Conservation (phyloP, 2,113 vertebrate genomes). For the Passer montanus region DNA sequence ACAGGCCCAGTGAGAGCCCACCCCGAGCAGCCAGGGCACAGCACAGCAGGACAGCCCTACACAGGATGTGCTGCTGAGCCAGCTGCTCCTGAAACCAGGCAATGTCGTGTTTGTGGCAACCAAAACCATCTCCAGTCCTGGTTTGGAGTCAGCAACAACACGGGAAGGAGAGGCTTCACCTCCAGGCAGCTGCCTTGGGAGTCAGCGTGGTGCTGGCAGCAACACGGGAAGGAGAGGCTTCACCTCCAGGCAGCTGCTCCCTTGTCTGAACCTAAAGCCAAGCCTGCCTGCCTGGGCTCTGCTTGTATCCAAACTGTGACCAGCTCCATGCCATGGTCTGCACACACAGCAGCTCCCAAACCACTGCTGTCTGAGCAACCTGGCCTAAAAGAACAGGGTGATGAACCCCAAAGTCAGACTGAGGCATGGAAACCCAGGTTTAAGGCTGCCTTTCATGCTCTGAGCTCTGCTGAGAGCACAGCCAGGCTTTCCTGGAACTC, state of each 20-base stretch:
- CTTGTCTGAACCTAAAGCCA: background rate
- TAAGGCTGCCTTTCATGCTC: background rate
- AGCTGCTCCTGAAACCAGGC: background rate
- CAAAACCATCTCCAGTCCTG: background rate
- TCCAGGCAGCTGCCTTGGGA: background rate
- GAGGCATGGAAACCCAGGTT: background rate
- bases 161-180: background rate
- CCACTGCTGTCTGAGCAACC: background rate
- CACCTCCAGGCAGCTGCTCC: background rate
- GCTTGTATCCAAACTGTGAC: background rate
- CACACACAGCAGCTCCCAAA: background rate
- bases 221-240: background rate
- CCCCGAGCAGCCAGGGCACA: background rate
- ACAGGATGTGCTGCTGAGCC: background rate
- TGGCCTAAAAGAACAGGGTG: rapidly evolving
- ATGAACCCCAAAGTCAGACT: background rate
- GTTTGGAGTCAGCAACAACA: background rate
- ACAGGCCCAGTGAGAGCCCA: background rate
- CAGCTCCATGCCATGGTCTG: background rate
- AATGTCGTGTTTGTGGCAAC: background rate
- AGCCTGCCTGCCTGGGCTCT: background rate
- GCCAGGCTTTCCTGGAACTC: background rate
- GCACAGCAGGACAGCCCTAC: background rate
- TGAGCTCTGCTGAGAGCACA: background rate
- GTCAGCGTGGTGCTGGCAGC: rapidly evolving